Conservation (phyloP, 2,888 invertebrate species). For the Cyclophora albipunctata region DNA sequence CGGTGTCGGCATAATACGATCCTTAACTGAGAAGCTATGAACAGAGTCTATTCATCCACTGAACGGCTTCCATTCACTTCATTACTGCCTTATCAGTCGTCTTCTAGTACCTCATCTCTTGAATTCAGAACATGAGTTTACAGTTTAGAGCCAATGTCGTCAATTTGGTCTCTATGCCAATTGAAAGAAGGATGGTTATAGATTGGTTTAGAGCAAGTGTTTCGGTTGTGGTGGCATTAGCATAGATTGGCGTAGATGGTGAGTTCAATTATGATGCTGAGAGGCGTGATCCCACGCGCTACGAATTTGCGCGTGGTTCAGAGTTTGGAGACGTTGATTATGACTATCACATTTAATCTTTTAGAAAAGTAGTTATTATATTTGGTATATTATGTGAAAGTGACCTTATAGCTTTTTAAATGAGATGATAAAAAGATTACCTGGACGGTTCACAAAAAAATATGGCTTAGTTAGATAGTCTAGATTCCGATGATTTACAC, state of each 20-base stretch:
- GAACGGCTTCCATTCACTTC: constrained; percentile 10
- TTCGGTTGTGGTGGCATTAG: constrained; percentile 33
- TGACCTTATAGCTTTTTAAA: too few species aligned
- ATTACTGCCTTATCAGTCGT: constrained; percentile 13
- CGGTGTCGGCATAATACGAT: too few species aligned
- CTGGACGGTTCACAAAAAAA: too few species aligned
- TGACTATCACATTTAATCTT: too few species aligned
- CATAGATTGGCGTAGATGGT: constrained; percentile 50
- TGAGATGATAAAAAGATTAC: too few species aligned
- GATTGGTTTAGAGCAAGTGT: constrained; percentile 4
- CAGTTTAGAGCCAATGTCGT: constrained; percentile 3
- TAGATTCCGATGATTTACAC: too few species aligned
- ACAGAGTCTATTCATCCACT: not conserved
- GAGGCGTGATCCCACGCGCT: constrained; percentile 35
- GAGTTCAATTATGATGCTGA: constrained; percentile 48
- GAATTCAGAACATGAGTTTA: constrained; percentile 18
- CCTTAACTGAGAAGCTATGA: not conserved
- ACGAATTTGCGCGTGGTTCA: constrained; percentile 24
- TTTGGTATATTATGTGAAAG: too few species aligned
- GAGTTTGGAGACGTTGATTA: too few species aligned
- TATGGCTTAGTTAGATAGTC: too few species aligned
- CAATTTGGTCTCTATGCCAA: constrained; percentile 5
- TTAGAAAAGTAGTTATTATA: too few species aligned
- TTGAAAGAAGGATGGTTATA: not conserved
- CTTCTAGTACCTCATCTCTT: constrained; percentile 9